Conservation (phyloP, 92 coral and sea anemone species). For the Parazoanthus darwini region DNA sequence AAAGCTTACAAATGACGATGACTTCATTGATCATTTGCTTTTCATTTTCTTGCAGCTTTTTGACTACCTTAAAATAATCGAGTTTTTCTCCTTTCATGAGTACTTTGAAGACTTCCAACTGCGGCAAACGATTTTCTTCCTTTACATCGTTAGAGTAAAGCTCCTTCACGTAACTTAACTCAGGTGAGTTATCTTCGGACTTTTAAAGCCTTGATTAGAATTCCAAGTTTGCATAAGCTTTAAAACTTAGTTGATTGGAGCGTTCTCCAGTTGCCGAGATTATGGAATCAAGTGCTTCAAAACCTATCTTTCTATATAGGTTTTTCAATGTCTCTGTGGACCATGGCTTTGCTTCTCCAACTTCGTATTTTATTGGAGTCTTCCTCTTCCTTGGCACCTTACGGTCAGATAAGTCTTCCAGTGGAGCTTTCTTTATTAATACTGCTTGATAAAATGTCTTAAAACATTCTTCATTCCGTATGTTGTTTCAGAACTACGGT, state of each 20-base stretch:
- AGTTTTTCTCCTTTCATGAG: constrained; percentile 39
- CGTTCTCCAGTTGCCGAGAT: constrained; percentile 46
- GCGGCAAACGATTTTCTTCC: constrained; percentile 43
- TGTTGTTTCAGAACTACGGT: constrained; percentile 41
- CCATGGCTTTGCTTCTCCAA: constrained; percentile 58
- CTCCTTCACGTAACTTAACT: constrained; percentile 41
- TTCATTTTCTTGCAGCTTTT: constrained; percentile 40
- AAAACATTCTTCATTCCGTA: constrained; percentile 48
- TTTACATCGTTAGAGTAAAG: constrained; percentile 56
- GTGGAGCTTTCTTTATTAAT: constrained; percentile 48
- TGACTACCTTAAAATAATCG: constrained; percentile 43
- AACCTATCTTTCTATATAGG: constrained; percentile 49
- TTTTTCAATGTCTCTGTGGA: constrained; percentile 58
- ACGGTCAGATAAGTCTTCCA: constrained; percentile 51
- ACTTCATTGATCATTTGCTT: constrained; percentile 53
- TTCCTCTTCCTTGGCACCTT: constrained; percentile 56
- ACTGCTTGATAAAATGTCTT: constrained; percentile 48
- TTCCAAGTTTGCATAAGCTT: constrained; percentile 50
- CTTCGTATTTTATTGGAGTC: constrained; percentile 45
- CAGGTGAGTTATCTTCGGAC: constrained; percentile 53
- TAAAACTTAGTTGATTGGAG: constrained; percentile 54
- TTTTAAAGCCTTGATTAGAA: constrained; percentile 49
- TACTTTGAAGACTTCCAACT: constrained; percentile 51
- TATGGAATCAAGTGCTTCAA: constrained; percentile 63
- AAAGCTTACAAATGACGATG: constrained; percentile 53